Evolutionary conservation across 2,888 invertebrate species (phyloP), one percentile per base, ranked within the genome.

Genomic region (Spialia ferax): DNA sequence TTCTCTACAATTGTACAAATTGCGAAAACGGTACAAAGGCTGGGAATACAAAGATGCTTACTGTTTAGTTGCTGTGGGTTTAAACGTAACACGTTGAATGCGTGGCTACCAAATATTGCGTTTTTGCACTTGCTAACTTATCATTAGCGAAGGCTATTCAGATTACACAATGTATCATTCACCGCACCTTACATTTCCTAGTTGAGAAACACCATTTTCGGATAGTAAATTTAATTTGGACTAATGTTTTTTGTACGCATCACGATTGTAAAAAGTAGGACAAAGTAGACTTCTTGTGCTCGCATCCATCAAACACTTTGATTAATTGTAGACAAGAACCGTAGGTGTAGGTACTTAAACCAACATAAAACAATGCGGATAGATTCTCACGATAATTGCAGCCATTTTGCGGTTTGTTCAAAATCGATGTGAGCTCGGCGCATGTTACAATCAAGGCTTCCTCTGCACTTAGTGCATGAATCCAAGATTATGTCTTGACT

Each of bases 311-410:
- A 73, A 73, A 74, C 70, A 73, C n/a, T 57, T 65, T 65, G 65
- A 65, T 59, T 59, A 35, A 65, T 65, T 52, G 13, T 15, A 38
- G 8, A 22, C 26, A 22, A 32, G 32, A 45, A 23, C 35, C 15
- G 55, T 69, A 57, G 26, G 60, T n/a, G n/a, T n/a, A n/a, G n/a
- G n/a, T n/a, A n/a, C n/a, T n/a, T n/a, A n/a, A n/a, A n/a, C n/a
- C n/a, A n/a, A n/a, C 66, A 70, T 56, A 8, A 69, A 73, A 77
- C 75, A 77, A 77, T 75, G 73, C 71, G 70, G 71, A 76, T 71
- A 72, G 66, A 68, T 73, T 75, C 74, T 73, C 73, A 76, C 73
- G 72, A 73, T 74, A 74, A 75, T 72, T 69, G 71, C 71, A 59
- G 67, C 70, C 66, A 32, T 57, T 63, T 70, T 68, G 63, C 69